Evolutionary conservation across 2,888 invertebrate species (phyloP).

Genomic region (Polylopha cassiicola): DNA sequence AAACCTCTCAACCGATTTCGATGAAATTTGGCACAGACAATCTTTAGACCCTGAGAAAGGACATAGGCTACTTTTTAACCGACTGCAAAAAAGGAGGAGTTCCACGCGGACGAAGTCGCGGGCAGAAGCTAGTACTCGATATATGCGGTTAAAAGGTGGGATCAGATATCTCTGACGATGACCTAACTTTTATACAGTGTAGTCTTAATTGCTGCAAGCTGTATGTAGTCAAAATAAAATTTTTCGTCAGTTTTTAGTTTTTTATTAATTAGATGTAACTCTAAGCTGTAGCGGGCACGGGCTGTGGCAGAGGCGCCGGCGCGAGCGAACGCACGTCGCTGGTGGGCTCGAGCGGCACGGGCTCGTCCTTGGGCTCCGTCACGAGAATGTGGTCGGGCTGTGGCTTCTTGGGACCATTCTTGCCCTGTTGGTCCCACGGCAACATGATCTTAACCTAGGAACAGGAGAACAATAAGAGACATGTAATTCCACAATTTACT

Average conservation of each 20-base stretch:
- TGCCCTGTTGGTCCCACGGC: constrained; percentile 98
- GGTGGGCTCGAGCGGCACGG: constrained; percentile 81
- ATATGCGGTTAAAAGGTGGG: too few relatives aligned
- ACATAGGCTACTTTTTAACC: too few relatives aligned
- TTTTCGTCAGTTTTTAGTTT: constrained; percentile 27
- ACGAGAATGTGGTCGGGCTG: constrained; percentile 98
- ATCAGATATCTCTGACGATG: too few relatives aligned
- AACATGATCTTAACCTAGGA: constrained; percentile 99
- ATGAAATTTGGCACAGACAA: too few relatives aligned
- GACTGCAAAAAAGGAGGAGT: too few relatives aligned
- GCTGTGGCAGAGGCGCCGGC: constrained; percentile 71
- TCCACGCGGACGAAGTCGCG: too few relatives aligned
- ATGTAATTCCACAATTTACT: not conserved
- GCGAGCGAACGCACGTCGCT: constrained; percentile 86
- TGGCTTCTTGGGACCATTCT: constrained; percentile 97
- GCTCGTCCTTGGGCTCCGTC: constrained; percentile 97
- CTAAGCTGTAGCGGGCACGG: constrained; percentile 59
- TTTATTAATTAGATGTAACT: constrained; percentile 47
- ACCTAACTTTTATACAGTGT: too few relatives aligned
- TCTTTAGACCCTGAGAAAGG: too few relatives aligned
- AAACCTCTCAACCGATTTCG: too few relatives aligned
- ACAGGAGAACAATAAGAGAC: not conserved
- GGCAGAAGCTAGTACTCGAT: too few relatives aligned
- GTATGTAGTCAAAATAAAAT: too few relatives aligned
- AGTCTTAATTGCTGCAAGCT: too few relatives aligned